Evolutionary conservation across 2,797 vertebrate genomes (phyloP), one percentile per base, ranked within the genome.

Genomic region (Adelosebastes latens): DNA sequence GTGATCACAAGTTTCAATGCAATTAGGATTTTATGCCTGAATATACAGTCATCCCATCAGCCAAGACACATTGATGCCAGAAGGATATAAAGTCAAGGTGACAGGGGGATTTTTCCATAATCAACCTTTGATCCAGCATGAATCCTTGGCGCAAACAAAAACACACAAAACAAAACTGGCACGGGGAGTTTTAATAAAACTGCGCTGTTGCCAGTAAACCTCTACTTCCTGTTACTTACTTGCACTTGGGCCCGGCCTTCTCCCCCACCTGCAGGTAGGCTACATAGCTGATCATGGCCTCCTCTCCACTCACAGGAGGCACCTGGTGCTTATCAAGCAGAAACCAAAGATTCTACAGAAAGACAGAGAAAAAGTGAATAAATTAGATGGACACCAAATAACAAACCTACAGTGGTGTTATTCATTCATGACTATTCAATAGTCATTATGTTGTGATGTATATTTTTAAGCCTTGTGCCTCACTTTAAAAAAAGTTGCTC

Each of bases 241-340:
- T 97, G 97, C 98, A 99, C 88, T 99, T 99, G 39, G 95, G 86
- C 79, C 98, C 99, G 34, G 99, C 97, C 91, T 97, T 97, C 82
- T 98, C 97, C 76, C 97, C 97, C 75, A 99, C 98, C 91, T 97
- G 97, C 92, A 98, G 91, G 93, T 97, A 99, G 76, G 96, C 97
- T 87, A 98, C 97, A 71, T 99, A 99, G 94, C 96, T 99, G 86
- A 99, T 99, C 97, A 99, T 99, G 80, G 98, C 98, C 93, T 99
- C 98, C 60, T 99, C 99, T 29, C 98, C 97, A 79, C 92, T 96
- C 90, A 97, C 91, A 14, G 98, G 98, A 75, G 96, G 97, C 12
- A 98, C 98, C 91, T 99, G 98, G 89, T 99, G 97, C 89, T 99
- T 99, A 91, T 99, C 98, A 18, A 99, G 94, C 66, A 99, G 95